Evolutionary conservation across 1,140 invertebrate species (phyloP), one percentile per base, ranked within the genome.

Genomic region (Drosophila lini): DNA sequence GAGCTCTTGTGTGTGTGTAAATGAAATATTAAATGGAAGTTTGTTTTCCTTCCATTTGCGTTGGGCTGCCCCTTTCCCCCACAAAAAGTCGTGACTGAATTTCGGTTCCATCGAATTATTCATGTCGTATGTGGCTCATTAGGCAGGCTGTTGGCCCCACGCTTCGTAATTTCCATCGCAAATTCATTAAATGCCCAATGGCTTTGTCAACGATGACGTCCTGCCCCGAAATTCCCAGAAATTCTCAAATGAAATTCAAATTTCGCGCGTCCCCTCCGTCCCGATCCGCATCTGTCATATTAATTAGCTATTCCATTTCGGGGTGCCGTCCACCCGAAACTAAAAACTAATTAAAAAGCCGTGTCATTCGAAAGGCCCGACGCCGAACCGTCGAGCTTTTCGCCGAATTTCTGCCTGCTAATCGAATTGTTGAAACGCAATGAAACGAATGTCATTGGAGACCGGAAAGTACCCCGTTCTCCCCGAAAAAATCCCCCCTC

Each of bases 281-380:
- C 28, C 15, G 48, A 22, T 22, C 81, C 85, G 82, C 53, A 53
- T 57, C 80, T 83, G 83, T 86, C 83, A 86, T 80, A 86, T 82
- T 86, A 86, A 86, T 88, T 86, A 86, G 83, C 82, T 75, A 65
- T 79, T 53, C 78, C 65, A 74, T 52, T 36, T 58, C 56, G 28
- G 19, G 16, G 28, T 34, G 16, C 55, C 34, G 22, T 32, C 38
- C 73, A 31, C n/a, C 38, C 64, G 42, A 70, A 57, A 81, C 80
- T 88, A 69, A 86, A 86, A 86, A 86, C 83, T 86, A 86, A 86
- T 86, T 86, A 88, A 83, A 86, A 88, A 74, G 60, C 77, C 80
- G 74, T 86, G 83, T 83, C 74, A 64, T 44, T 78, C 52, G 61
- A 76, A 50, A 60, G 64, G 31, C 41, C 31, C 38, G 44, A 44